phyloP scores from a whole-genome alignment of 1,140 invertebrate genomes.

The Acromyrmex charruanus region DNA sequence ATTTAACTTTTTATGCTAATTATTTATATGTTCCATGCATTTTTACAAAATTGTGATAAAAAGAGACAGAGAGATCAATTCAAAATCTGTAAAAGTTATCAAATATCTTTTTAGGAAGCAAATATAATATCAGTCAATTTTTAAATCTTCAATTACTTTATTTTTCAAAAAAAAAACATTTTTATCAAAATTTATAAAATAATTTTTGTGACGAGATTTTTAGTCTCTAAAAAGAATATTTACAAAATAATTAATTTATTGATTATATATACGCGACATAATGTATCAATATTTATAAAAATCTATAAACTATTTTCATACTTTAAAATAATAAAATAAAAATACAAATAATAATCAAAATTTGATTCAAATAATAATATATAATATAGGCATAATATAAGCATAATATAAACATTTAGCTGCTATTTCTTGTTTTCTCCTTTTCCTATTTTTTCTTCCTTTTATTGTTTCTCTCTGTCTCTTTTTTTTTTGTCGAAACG shows the following conservation, averaged over 20 bases:
- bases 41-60: conserved; percentile 27
- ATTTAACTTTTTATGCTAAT: background rate
- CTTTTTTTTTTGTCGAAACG: conserved; percentile 17
- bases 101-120: background rate
- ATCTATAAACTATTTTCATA: background rate
- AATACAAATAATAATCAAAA: background rate
- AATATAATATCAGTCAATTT: background rate
- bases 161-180: background rate
- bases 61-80: conserved; percentile 31
- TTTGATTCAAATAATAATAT: background rate
- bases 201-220: background rate
- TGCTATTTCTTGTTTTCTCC: background rate
- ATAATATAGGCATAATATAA: too few species aligned
- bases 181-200: background rate
- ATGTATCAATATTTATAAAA: background rate
- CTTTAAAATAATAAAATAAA: conserved; percentile 1
- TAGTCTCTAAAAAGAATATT: background rate
- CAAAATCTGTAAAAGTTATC: background rate
- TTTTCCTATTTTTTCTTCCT: background rate
- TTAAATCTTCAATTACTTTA: background rate
- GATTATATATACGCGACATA: background rate
- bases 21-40: conserved; percentile 17
- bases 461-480: background rate
- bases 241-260: conserved; percentile 15
- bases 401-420: background rate